Evolutionary conservation across 2,113 vertebrate species (phyloP).

Genomic region (Apteryx owenii): DNA sequence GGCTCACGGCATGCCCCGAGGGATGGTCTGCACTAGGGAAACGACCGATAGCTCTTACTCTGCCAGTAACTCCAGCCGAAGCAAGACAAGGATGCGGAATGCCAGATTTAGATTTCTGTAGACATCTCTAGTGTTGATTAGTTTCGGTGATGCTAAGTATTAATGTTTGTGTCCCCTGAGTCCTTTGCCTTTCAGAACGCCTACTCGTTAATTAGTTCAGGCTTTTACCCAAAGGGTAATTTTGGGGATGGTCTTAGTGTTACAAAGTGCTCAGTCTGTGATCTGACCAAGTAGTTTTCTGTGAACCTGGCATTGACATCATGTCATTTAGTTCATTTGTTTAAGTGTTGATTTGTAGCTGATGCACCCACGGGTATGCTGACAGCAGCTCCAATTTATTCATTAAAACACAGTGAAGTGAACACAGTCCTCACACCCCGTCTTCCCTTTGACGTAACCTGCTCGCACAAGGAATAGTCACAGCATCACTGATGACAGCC

Average conservation of each 20-base stretch:
- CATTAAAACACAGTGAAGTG: conserved; percentile 67
- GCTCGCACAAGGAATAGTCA: conserved; percentile 45
- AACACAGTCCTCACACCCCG: conserved; percentile 66
- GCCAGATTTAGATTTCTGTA: not conserved
- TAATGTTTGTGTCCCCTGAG: conserved; percentile 29
- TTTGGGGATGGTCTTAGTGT: conserved; percentile 18
- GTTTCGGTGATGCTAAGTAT: not conserved
- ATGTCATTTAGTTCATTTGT: conserved; percentile 62
- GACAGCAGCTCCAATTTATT: conserved; percentile 65
- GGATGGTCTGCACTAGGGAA: accelerated
- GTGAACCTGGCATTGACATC: conserved; percentile 34
- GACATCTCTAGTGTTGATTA: not conserved
- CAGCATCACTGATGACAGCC: conserved; percentile 41
- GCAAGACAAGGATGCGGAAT: not conserved
- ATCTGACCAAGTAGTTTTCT: conserved; percentile 43
- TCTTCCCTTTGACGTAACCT: conserved; percentile 48
- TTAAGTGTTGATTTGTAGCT: conserved; percentile 67
- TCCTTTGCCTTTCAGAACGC: conserved; percentile 27
- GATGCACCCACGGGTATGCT: conserved; percentile 60
- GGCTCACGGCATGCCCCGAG: accelerated
- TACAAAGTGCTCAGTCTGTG: conserved; percentile 30
- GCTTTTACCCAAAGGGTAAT: conserved; percentile 39
- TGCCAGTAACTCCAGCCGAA: not conserved
- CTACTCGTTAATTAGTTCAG: conserved; percentile 41
- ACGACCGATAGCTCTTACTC: accelerated